Base-by-base conservation (phyloP, 1,140 invertebrate genomes). In the Drosophila mauritiana region DNA sequence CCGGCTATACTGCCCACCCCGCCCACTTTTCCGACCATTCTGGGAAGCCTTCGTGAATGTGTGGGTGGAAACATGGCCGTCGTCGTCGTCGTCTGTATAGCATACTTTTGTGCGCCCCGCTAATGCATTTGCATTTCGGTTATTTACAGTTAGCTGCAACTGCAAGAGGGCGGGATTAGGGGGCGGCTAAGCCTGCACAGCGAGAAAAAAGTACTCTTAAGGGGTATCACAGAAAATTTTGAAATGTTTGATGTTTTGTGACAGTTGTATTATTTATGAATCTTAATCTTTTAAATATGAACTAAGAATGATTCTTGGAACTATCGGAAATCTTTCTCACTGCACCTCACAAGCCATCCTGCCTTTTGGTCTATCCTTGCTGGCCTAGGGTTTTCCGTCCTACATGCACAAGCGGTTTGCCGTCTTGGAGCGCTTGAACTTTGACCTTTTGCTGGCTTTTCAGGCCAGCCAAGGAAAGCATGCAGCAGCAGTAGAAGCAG, bases 61-160 rank as follows among this genome's bases (percentile, higher is more conserved):
- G 57, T 39, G 54, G 22, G 54, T 25, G 43, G 17, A 10, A 17
- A 34, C 40, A n/a, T 31, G 54, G 15, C 42, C 42, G 25, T 46
- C 51, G 43, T 56, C 42, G 25, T 65, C 43, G 62, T 72, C 51
- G 34, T 46, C 46, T 67, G 56, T 54, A 74, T 59, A 67, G 80
- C 65, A 80, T 72, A 76, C 59, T 83, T 85, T 79, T 80, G 77
- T 36, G 77, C 58, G 51, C 62, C 57, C 34, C 58, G 67, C 73
- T 80, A 84, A 80, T 80, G 82, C 73, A 84, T 84, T 84, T 84
- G 77, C 81, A 77, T 82, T 82, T 83, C 57, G 69, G 80, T 74
- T 84, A 80, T 84, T 77, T 68, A 76, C 77, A 68, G 72, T 84
- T 63, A 46, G 70, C 59, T 54, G 37, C 48, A 49, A 40, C 68